These are phyloP conservation scores for Crotalus helleri DNA, from an alignment of 2,113 vertebrate genomes.

Conservation along the genomic window DNA sequence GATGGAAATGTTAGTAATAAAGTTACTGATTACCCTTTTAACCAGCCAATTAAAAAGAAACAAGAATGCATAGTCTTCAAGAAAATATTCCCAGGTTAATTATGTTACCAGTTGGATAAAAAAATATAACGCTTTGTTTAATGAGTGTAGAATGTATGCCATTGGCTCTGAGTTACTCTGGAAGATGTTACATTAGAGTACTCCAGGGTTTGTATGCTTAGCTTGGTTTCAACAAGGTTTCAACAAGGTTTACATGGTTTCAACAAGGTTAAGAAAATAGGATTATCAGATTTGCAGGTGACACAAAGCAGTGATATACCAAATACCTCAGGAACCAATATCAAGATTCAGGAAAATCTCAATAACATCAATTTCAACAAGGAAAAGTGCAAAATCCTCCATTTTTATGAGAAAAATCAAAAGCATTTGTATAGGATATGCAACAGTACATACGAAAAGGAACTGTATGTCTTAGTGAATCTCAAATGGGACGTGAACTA, in stretches of 20 bases:
- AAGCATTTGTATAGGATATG: neutral
- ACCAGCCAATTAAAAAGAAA: neutral
- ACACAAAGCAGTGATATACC: neutral
- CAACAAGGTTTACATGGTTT: neutral
- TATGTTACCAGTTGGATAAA: neutral
- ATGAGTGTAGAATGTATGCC: neutral
- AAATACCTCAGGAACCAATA: neutral
- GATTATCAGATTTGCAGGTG: neutral
- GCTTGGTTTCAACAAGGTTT: neutral
- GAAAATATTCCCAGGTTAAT: neutral
- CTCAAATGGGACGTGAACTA: neutral
- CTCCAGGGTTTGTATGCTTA: neutral
- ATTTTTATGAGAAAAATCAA: neutral
- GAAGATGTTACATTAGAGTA: neutral
- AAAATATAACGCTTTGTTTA: neutral
- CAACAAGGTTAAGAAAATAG: neutral
- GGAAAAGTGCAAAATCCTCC: neutral
- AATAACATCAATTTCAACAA: neutral
- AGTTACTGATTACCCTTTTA: neutral
- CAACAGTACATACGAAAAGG: neutral
- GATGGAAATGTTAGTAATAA: neutral
- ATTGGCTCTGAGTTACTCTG: neutral
- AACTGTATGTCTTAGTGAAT: neutral
- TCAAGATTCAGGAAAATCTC: neutral
- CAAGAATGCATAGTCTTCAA: neutral